phyloP scores from a whole-genome alignment of 2,797 vertebrate species.

The Oophaga sylvatica region DNA sequence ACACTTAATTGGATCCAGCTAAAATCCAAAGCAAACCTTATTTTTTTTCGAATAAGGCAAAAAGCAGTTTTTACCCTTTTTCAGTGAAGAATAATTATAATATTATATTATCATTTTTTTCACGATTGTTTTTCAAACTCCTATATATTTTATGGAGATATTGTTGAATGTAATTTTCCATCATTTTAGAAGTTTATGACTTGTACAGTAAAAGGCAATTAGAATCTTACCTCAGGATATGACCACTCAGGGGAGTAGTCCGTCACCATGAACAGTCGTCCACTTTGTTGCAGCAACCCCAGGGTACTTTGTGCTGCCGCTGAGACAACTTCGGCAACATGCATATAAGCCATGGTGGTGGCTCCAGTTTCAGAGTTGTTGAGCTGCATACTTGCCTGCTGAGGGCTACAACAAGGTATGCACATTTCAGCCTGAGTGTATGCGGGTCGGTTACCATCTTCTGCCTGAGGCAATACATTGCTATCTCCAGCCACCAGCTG shows the following conservation, averaged over 20 bases:
- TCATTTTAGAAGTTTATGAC: background rate
- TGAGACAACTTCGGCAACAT: conserved; percentile 95
- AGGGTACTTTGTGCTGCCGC: conserved; percentile 89
- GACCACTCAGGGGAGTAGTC: conserved; percentile 99
- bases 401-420: conserved; percentile 94
- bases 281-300: conserved; percentile 94
- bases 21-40: background rate
- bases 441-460: conserved; percentile 80
- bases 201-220: conserved; percentile 39
- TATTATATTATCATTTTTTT: background rate
- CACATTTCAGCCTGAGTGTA: conserved; percentile 92
- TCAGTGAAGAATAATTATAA: background rate
- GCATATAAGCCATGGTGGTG: conserved; percentile 93
- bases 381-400: conserved; percentile 80
- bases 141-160: background rate
- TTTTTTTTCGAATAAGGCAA: background rate
- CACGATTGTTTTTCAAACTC: background rate
- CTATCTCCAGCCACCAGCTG: conserved; percentile 84
- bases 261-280: conserved; percentile 97
- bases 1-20: background rate
- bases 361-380: conserved; percentile 78
- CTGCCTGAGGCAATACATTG: conserved; percentile 80
- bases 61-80: too few relatives aligned
- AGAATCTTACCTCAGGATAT: conserved; percentile 91
- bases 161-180: background rate